phyloP scores from a whole-genome alignment of 2,797 vertebrate genomes.

The Rhinatrema bivittatum region DNA sequence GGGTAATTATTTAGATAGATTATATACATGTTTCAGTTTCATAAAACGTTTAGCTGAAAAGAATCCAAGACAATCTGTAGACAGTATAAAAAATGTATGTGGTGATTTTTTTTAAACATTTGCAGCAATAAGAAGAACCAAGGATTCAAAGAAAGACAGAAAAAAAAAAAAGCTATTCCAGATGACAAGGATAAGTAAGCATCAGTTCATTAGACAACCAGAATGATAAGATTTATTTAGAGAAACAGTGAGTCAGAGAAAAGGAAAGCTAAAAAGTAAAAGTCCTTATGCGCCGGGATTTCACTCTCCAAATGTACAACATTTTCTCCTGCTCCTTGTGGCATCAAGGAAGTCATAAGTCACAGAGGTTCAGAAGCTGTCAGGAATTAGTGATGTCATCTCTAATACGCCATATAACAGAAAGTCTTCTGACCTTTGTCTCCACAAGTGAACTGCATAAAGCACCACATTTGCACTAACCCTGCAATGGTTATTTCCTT shows the following conservation, averaged over 20 bases:
- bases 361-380: constrained; percentile 6
- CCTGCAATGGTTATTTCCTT: no score
- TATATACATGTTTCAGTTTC: constrained; percentile 15
- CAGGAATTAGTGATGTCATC: constrained; percentile 3
- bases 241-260: constrained; percentile 8
- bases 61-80: constrained; percentile 28
- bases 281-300: constrained; percentile 3
- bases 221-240: constrained; percentile 21
- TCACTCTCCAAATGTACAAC: constrained; percentile 2
- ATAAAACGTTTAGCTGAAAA: constrained; percentile 27
- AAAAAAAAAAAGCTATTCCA: neutral
- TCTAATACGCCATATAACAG: constrained; percentile 13
- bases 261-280: constrained; percentile 9
- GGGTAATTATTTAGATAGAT: constrained; percentile 30
- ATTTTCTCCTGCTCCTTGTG: neutral
- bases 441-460: constrained; percentile 3
- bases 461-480: constrained; percentile 13
- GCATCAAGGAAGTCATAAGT: neutral
- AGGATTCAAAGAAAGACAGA: neutral
- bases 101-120: constrained; percentile 16
- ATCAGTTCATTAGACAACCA: constrained; percentile 8
- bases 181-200: constrained; percentile 17
- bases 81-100: constrained; percentile 22
- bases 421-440: constrained; percentile 17
- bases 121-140: constrained; percentile 7